Base-by-base conservation (phyloP, 2,888 invertebrate species). In the Formica aserva region DNA sequence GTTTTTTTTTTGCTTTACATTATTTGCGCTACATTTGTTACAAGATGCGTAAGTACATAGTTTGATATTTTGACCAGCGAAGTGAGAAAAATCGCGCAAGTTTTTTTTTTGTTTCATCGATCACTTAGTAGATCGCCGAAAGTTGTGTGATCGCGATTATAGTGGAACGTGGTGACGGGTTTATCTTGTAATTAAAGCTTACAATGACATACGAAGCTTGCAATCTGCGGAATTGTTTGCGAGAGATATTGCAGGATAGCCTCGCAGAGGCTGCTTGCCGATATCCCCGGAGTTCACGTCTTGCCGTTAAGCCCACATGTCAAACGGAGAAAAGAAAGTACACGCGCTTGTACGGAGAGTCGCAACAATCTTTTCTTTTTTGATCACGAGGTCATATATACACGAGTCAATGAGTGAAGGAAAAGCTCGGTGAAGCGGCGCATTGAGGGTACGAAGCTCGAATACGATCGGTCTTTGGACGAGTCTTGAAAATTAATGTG, bases 271-370 rank as follows among this genome's bases (percentile, higher is more conserved):
- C 74, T 67, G 67, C 88, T 85, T 88, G 88, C 86, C 86, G 90
- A 84, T 88, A 90, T 86, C 87, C 87, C 87, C 86, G 80, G 88
- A 88, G 86, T 81, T 72, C 85, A 86, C 83, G 85, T 87, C 65
- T 77, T 86, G 83, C 75, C 84, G 78, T 81, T 80, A 71, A 82
- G 62, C 80, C 76, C 82, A 84, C 77, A 52, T 22, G 80, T 82
- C 74, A 84, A 76, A 82, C 82, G 48, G 77, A 75, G 38, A 63
- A 69, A 71, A 80, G 57, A 45, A 82, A 83, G 72, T 55, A 74
- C 71, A 67, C 67, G 22, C 65, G 71, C 57, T 81, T 65, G 65
- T 57, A 52, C 52, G 52, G 52, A 60, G 71, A 86, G 60, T 72
- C 80, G 80, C 35, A 72, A 52, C 45, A 60, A 48, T 77, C 60